Conservation (phyloP, 2,888 invertebrate genomes). For the Tipula unca region DNA sequence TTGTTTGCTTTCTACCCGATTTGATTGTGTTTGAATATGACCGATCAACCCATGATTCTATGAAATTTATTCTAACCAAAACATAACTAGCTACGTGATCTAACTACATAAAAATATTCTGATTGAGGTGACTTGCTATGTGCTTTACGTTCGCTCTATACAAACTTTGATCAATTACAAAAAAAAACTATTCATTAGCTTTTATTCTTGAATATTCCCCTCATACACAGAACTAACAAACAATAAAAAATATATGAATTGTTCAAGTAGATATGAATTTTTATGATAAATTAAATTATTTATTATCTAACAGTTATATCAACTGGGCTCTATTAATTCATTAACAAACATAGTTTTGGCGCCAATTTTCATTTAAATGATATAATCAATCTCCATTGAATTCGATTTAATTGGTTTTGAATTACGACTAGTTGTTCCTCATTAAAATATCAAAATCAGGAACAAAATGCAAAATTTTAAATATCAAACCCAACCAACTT, state of each 20-base stretch:
- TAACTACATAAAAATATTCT: no score
- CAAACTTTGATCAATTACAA: no score
- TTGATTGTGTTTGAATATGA: not conserved
- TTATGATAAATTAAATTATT: not conserved
- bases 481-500: no score
- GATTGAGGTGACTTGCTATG: no score
- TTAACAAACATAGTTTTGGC: not conserved
- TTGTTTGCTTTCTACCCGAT: not conserved
- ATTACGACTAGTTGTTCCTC: no score
- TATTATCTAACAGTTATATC: not conserved
- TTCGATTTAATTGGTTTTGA: no score
- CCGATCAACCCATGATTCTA: not conserved
- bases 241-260: not conserved
- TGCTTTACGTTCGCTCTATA: no score
- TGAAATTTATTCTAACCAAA: not conserved
- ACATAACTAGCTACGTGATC: not conserved
- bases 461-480: no score
- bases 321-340: not conserved
- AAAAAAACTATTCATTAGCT: no score
- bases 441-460: no score
- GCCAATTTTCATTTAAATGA: not conserved
- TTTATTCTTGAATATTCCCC: not conserved
- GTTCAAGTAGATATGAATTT: not conserved
- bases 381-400: no score
- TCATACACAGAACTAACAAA: not conserved